A percentile compares a stretch with the other conserved stretches of the same genome.
These are phyloP conservation scores for Holacanthus passer DNA, from an alignment of 2,113 vertebrate species.

Conservation along the genomic window DNA sequence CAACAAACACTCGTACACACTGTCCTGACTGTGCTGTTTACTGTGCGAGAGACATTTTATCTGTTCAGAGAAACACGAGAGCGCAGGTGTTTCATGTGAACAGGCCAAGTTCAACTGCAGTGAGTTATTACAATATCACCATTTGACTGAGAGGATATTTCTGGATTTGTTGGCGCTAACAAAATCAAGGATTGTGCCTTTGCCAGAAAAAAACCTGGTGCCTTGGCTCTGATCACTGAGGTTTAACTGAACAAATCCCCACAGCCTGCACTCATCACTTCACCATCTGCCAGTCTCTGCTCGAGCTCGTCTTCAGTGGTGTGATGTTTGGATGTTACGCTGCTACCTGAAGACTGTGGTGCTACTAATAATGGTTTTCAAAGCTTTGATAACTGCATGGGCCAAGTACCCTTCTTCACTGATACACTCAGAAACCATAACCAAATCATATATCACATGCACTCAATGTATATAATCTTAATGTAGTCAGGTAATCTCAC, in stretches of 20 bases:
- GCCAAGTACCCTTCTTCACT: not conserved
- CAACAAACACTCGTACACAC: not conserved
- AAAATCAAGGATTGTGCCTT: constrained; percentile 11
- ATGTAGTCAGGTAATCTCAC: not conserved
- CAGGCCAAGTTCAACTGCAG: not conserved
- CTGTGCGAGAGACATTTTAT: not conserved
- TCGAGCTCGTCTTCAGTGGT: not conserved
- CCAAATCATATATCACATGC: too few species aligned
- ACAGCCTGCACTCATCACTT: not conserved
- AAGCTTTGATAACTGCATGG: not conserved
- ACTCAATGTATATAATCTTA: not conserved
- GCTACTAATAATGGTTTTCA: not conserved
- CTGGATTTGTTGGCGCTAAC: not conserved
- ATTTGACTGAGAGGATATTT: not conserved
- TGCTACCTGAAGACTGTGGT: constrained; percentile 1
- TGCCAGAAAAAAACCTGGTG: not conserved
- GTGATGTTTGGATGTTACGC: not conserved
- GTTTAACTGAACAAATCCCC: not conserved
- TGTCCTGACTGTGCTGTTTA: not conserved
- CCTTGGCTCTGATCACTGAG: not conserved
- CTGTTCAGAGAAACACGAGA: not conserved
- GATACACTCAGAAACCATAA: not conserved
- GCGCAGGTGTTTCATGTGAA: not conserved
- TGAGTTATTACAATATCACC: not conserved
- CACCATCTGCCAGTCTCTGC: constrained; percentile 6